phyloP scores from a whole-genome alignment of 2,113 vertebrate genomes.

The Eurypyga helias region DNA sequence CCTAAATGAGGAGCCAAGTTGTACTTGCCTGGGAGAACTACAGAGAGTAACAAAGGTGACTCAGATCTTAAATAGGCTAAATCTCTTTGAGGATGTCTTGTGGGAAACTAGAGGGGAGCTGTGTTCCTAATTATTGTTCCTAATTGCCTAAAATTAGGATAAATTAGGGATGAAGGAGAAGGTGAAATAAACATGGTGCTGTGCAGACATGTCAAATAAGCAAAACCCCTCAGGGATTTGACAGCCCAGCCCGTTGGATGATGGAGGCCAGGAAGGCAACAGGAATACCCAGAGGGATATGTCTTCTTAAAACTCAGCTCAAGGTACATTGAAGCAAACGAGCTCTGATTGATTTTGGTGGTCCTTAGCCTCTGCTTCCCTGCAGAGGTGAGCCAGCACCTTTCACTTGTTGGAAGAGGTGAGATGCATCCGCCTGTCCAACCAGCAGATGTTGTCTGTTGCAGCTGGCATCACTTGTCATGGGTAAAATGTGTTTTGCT shows the following conservation, averaged over 20 bases:
- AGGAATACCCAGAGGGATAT: background rate
- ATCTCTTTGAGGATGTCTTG: background rate
- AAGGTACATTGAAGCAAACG: background rate
- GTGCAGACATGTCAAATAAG: background rate
- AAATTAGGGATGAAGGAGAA: background rate
- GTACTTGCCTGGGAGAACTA: background rate
- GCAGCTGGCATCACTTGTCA: background rate
- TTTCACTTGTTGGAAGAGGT: background rate
- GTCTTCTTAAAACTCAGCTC: background rate
- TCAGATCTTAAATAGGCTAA: background rate
- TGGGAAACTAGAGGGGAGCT: background rate
- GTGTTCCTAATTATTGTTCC: background rate
- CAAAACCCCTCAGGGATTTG: rapidly evolving
- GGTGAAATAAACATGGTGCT: background rate
- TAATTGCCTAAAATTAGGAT: background rate
- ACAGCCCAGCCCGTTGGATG: background rate
- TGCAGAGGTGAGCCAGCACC: background rate
- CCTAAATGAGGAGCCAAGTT: background rate
- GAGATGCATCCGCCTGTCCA: background rate
- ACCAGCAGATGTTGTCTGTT: background rate
- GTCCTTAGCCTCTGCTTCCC: background rate
- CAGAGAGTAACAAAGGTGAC: background rate
- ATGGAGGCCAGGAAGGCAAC: background rate
- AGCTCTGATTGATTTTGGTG: background rate
- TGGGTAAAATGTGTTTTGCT: background rate